These are phyloP conservation scores for Harpalus rufipes DNA, from an alignment of 2,888 invertebrate species.

Conservation along the genomic window DNA sequence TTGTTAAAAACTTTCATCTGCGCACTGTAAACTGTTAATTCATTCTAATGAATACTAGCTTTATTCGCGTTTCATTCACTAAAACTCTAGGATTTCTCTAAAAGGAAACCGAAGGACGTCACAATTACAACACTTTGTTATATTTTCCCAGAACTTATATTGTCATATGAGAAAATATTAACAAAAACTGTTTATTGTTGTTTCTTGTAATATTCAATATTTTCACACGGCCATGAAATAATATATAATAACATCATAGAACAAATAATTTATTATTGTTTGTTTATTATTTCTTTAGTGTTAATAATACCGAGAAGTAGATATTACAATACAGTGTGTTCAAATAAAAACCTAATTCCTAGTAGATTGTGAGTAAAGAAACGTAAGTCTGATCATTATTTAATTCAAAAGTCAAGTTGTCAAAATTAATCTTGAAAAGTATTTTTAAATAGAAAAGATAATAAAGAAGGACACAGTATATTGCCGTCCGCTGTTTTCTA, in stretches of 20 bases:
- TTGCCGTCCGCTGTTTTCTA: too few species aligned
- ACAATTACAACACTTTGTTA: not conserved
- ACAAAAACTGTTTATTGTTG: not conserved
- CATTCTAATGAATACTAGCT: constrained; percentile 37
- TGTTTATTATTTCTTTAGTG: too few species aligned
- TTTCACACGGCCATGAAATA: not conserved
- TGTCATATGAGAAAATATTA: not conserved
- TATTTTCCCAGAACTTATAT: not conserved
- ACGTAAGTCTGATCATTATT: too few species aligned
- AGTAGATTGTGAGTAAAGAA: too few species aligned
- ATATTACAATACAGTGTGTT: too few species aligned
- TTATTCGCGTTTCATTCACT: constrained; percentile 9
- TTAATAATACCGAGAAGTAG: too few species aligned
- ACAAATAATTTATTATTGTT: not conserved
- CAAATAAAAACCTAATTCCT: too few species aligned
- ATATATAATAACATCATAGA: not conserved
- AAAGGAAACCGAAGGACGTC: not conserved
- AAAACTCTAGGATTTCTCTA: constrained; percentile 3
- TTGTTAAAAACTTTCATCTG: constrained; percentile 20
- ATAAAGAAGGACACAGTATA: too few species aligned
- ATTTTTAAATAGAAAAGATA: too few species aligned
- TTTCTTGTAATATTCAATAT: not conserved
- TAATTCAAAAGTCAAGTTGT: too few species aligned
- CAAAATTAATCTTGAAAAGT: too few species aligned
- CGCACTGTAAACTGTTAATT: constrained; percentile 33